Evolutionary conservation across 2,113 vertebrate species (phyloP).

Genomic region (Raja brachyura): DNA sequence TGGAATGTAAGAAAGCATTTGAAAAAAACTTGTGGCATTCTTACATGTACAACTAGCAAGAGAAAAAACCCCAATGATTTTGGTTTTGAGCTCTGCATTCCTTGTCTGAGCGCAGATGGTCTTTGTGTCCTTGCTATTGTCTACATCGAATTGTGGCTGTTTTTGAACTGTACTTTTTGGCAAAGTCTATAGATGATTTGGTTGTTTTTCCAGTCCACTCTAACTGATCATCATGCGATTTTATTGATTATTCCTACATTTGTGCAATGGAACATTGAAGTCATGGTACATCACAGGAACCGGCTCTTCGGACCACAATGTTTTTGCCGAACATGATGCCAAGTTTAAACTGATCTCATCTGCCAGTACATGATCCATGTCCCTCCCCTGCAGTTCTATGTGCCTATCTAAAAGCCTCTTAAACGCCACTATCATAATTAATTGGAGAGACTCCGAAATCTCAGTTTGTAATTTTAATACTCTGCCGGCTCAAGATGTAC

Average conservation of each 20-base stretch:
- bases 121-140: background rate
- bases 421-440: too few species aligned
- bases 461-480: background rate
- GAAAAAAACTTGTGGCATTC: conserved; percentile 8
- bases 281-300: too few species aligned
- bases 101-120: background rate
- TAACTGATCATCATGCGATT: background rate
- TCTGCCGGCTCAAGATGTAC: background rate
- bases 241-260: background rate
- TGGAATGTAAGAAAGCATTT: conserved; percentile 38
- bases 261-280: background rate
- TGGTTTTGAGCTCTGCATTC: background rate
- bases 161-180: background rate
- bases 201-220: background rate
- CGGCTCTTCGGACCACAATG: too few species aligned
- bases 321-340: too few species aligned
- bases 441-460: background rate
- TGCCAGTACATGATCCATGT: too few species aligned
- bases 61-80: background rate
- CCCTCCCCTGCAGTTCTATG: too few species aligned
- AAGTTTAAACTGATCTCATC: too few species aligned
- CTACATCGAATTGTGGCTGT: background rate
- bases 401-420: too few species aligned
- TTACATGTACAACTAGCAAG: too few species aligned
- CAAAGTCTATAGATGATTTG: background rate